Conservation (phyloP, 2,113 vertebrate genomes). For the Rhombomys opimus region DNA sequence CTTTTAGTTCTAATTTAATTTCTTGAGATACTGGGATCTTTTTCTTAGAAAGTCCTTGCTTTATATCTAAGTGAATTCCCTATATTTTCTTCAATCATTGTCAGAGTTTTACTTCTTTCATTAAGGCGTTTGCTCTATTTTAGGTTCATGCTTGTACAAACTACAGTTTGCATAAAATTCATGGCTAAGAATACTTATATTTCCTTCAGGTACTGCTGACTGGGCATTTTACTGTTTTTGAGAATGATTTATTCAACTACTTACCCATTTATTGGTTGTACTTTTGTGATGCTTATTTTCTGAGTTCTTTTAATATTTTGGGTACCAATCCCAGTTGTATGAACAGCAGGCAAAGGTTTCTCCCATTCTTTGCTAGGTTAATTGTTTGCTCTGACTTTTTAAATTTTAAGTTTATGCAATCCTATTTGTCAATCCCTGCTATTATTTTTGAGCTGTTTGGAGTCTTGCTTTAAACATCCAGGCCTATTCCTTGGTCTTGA, state of each 20-base stretch:
- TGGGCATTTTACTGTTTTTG: neutral
- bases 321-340: neutral
- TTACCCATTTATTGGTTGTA: neutral
- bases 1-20: neutral
- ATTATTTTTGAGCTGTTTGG: neutral
- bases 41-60: neutral
- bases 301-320: neutral
- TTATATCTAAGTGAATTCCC: neutral
- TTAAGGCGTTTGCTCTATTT: neutral
- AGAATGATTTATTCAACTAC: neutral
- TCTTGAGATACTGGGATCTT: neutral
- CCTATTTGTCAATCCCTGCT: neutral
- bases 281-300: neutral
- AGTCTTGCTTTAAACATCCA: neutral
- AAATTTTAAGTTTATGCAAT: neutral
- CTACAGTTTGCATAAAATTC: neutral
- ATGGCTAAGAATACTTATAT: neutral
- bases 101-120: neutral
- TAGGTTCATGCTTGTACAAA: neutral
- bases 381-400: neutral
- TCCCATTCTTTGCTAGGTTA: neutral
- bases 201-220: neutral
- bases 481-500: neutral
- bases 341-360: neutral
- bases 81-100: neutral